Conservation (phyloP, 1,140 invertebrate genomes). For the Piezodorus guildinii region DNA sequence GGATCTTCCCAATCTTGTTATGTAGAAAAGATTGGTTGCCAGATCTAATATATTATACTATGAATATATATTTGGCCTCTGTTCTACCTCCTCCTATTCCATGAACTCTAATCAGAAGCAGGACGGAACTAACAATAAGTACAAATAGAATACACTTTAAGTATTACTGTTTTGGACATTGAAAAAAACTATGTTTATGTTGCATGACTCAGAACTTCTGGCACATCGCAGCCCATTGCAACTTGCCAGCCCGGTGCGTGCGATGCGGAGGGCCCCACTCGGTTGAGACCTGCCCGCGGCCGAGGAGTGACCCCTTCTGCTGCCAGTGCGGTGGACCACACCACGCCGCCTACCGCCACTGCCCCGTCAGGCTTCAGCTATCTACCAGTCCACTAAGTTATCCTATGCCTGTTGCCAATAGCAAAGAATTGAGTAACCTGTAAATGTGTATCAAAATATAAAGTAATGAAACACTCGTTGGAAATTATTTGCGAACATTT, state of each 20-base stretch:
- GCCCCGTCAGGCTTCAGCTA: conserved; percentile 40
- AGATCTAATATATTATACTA: no score
- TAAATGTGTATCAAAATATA: conserved; percentile 2
- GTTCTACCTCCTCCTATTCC: no score
- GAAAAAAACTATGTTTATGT: no score
- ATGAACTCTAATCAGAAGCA: no score
- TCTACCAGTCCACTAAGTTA: conserved; percentile 35
- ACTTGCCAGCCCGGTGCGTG: conserved; percentile 39
- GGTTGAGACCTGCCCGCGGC: conserved; percentile 38
- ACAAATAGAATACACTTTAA: no score
- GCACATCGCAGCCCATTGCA: conserved; percentile 42
- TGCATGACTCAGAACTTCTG: conserved; percentile 37
- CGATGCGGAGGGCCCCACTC: conserved; percentile 41
- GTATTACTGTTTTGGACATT: no score
- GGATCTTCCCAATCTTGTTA: no score
- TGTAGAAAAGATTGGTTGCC: no score
- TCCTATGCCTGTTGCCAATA: conserved; percentile 22
- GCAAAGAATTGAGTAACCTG: background rate
- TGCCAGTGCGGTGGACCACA: conserved; percentile 42
- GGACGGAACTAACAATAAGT: no score
- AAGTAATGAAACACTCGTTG: no score
- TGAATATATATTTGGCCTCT: no score
- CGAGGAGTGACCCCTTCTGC: conserved; percentile 40
- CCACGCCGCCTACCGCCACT: conserved; percentile 42
- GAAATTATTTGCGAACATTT: no score